Evolutionary conservation across 1,140 invertebrate genomes (phyloP).

Genomic region (Lordiphosa stackelbergi): DNA sequence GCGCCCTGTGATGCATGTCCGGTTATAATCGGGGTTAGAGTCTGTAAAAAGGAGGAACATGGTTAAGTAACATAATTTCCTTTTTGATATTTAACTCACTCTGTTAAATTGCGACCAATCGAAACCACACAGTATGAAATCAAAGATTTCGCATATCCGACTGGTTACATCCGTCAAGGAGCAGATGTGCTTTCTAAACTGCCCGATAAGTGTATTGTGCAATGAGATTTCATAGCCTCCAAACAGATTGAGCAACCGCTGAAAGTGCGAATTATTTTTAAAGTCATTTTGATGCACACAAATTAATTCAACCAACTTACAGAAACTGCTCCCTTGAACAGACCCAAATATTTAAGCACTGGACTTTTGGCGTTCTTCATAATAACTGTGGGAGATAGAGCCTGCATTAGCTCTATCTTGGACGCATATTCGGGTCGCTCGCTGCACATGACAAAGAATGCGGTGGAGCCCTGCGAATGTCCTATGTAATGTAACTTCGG

Average conservation of each 20-base stretch:
- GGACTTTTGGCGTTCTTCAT: slow-evolving; percentile 28
- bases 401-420: slow-evolving; percentile 80
- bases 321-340: slow-evolving; percentile 19
- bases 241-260: slow-evolving; percentile 23
- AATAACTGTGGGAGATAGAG: slow-evolving; percentile 80
- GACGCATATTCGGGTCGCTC: slow-evolving; percentile 82
- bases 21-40: slow-evolving; percentile 28
- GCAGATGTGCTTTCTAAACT: slow-evolving; percentile 33
- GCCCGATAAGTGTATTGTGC: slow-evolving; percentile 4
- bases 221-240: slow-evolving; percentile 24
- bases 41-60: slow-evolving; percentile 14
- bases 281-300: neutral
- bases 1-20: slow-evolving; percentile 41
- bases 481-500: slow-evolving; percentile 77
- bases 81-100: slow-evolving; percentile 3
- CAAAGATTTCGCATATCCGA: slow-evolving; percentile 43
- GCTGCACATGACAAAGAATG: slow-evolving; percentile 81
- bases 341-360: slow-evolving; percentile 21
- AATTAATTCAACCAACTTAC: slow-evolving; percentile 11
- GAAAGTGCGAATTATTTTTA: neutral
- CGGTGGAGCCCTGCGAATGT: slow-evolving; percentile 80
- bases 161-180: neutral
- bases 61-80: neutral
- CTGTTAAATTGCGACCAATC: slow-evolving; percentile 35
- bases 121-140: slow-evolving; percentile 37